Conservation (phyloP, 2,888 invertebrate species). For the Selenia dentaria region DNA sequence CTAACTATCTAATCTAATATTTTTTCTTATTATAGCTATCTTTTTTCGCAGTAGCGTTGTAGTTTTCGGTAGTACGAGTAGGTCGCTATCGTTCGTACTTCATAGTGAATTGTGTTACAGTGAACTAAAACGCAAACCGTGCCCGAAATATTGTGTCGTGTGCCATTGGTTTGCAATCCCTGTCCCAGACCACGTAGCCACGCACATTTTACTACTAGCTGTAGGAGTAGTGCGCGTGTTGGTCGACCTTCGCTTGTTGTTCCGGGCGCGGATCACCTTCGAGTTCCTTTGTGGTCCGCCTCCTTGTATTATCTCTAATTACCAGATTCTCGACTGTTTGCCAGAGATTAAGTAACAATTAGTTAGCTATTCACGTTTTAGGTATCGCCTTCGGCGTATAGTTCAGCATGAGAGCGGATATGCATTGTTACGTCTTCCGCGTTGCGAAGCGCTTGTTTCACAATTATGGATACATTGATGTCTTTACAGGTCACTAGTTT, state of each 20-base stretch:
- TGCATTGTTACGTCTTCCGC: conserved; percentile 17
- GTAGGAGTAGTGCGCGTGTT: not conserved
- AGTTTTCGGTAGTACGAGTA: no score
- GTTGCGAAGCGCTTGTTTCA: conserved; percentile 7
- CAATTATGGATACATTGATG: conserved; percentile 7
- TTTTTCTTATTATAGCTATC: no score
- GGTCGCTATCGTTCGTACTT: no score
- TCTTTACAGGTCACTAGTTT: no score
- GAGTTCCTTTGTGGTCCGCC: conserved; percentile 8
- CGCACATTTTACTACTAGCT: no score
- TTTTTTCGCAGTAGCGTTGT: no score
- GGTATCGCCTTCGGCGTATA: not conserved
- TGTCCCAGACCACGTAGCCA: not conserved
- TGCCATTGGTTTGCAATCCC: no score
- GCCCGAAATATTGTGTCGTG: no score
- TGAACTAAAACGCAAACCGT: no score
- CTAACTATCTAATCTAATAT: no score
- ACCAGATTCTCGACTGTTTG: not conserved
- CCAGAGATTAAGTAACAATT: not conserved
- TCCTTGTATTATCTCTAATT: conserved; percentile 11
- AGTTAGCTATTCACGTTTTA: no score
- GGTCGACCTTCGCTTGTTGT: conserved; percentile 8
- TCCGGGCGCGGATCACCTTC: conserved; percentile 1
- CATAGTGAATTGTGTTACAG: no score
- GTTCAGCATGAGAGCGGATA: conserved; percentile 13